These are phyloP conservation scores for Hypolimnas misippus DNA, from an alignment of 2,888 invertebrate genomes.

Conservation along the genomic window DNA sequence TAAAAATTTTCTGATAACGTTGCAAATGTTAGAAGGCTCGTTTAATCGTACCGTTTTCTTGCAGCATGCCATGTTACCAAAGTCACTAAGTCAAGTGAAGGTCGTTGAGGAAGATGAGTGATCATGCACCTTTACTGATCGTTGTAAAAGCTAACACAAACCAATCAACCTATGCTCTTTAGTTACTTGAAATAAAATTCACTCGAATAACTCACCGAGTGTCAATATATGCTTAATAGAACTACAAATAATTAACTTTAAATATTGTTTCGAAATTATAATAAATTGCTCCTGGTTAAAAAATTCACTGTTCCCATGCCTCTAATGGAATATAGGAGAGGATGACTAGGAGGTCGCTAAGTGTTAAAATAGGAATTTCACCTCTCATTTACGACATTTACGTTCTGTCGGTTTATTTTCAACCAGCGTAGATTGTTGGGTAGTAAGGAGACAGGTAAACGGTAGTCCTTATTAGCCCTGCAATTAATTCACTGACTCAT, in stretches of 20 bases:
- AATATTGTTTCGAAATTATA: constrained; percentile 5
- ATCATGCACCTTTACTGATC: constrained; percentile 15
- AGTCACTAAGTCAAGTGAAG: constrained; percentile 6
- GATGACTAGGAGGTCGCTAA: constrained; percentile 52
- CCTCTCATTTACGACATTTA: constrained; percentile 60
- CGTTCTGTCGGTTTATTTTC: constrained; percentile 58
- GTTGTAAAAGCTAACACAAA: constrained; percentile 10
- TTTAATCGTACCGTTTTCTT: constrained; percentile 14
- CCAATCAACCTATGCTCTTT: constrained; percentile 1
- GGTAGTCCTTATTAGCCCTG: constrained; percentile 75
- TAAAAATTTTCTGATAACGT: no score
- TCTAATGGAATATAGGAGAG: constrained; percentile 49
- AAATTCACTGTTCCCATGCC: constrained; percentile 47
- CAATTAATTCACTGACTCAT: constrained; percentile 58
- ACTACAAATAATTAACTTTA: neutral
- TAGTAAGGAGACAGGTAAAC: constrained; percentile 75
- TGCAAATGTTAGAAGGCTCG: constrained; percentile 1
- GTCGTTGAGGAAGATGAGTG: constrained; percentile 2
- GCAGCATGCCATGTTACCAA: constrained; percentile 12
- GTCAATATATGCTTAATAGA: neutral
- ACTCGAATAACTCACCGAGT: neutral
- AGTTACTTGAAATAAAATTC: neutral
- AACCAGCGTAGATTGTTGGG: constrained; percentile 73
- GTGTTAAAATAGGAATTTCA: constrained; percentile 58
- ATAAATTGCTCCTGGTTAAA: constrained; percentile 4